These are phyloP conservation scores for Holocentrus rufus DNA, from an alignment of 2,797 vertebrate species.

Conservation along the genomic window DNA sequence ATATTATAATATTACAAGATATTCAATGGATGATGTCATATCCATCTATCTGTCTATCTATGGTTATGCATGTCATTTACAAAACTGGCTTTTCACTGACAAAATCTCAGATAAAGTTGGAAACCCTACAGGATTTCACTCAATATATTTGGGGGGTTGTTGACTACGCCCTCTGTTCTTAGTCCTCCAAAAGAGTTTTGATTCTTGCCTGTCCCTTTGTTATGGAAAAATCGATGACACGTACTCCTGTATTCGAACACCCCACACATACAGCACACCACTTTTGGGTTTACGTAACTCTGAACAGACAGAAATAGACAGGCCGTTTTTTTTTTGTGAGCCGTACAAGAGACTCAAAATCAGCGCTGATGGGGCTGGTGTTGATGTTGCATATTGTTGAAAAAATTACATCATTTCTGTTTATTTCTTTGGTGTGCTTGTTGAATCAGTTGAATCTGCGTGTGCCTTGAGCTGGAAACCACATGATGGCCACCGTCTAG, in stretches of 20 bases:
- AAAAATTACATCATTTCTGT: conserved; percentile 42
- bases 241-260: conserved; percentile 60
- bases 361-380: conserved; percentile 42
- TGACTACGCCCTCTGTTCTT: conserved; percentile 54
- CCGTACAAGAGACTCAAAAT: conserved; percentile 51
- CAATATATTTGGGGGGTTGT: conserved; percentile 40
- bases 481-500: conserved; percentile 26
- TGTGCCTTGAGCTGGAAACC: conserved; percentile 47
- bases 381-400: conserved; percentile 49
- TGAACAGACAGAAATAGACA: conserved; percentile 71
- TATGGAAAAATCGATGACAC: conserved; percentile 69
- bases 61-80: neutral
- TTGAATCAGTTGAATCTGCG: conserved; percentile 37
- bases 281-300: conserved; percentile 75
- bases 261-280: conserved; percentile 55
- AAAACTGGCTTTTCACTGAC: neutral
- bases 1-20: neutral
- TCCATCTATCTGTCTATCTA: neutral
- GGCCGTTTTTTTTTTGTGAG: conserved; percentile 54
- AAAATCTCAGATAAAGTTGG: neutral
- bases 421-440: conserved; percentile 39
- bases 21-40: neutral
- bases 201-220: conserved; percentile 59
- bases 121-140: neutral
- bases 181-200: conserved; percentile 51